These are phyloP conservation scores for Tholera decimalis DNA, from an alignment of 2,888 invertebrate genomes.

Conservation along the genomic window DNA sequence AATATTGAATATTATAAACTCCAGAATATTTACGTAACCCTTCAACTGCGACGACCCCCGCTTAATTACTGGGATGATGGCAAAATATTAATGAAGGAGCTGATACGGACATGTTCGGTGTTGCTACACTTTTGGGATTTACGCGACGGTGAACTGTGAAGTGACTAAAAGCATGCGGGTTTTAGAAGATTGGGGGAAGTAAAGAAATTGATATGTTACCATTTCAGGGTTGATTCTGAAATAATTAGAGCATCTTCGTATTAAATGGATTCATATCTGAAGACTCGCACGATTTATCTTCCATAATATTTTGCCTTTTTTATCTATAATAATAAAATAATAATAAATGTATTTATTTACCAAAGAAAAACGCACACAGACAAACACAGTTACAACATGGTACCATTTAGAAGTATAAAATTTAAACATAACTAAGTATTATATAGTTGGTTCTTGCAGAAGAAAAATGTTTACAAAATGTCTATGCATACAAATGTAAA, in stretches of 20 bases:
- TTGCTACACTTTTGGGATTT: constrained; percentile 73
- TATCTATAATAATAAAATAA: too few species aligned
- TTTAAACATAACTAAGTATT: too few species aligned
- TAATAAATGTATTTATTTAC: too few species aligned
- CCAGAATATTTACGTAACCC: constrained; percentile 71
- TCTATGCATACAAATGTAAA: too few species aligned
- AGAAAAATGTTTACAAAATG: too few species aligned
- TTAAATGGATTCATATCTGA: background rate
- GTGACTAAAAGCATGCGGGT: constrained; percentile 72
- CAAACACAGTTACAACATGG: too few species aligned
- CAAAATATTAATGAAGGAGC: constrained; percentile 88
- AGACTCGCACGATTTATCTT: too few species aligned
- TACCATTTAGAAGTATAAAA: too few species aligned
- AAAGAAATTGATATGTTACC: constrained; percentile 63
- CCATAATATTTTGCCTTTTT: too few species aligned
- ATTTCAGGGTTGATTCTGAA: constrained; percentile 50
- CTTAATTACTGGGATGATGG: constrained; percentile 81
- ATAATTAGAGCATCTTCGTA: background rate
- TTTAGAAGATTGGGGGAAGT: constrained; percentile 70
- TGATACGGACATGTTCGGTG: constrained; percentile 81
- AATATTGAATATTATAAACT: constrained; percentile 61
- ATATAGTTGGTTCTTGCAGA: too few species aligned
- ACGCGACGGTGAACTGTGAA: constrained; percentile 29
- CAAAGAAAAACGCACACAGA: too few species aligned
- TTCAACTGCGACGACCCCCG: constrained; percentile 67